Evolutionary conservation across 2,113 vertebrate species (phyloP).

Genomic region (Falco punctatus): DNA sequence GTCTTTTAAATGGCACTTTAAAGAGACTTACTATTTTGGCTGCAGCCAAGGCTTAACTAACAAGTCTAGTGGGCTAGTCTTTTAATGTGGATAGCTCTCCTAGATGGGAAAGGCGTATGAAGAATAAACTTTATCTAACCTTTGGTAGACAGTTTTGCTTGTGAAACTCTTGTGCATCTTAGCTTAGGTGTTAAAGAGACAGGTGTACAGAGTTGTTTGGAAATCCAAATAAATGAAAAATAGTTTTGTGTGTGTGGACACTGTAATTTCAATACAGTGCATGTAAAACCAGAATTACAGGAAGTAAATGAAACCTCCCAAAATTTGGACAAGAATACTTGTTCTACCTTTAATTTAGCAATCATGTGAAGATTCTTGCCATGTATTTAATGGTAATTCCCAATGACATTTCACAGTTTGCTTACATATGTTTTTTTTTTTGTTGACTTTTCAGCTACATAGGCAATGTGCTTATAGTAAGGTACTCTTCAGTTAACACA

Average conservation of each 20-base stretch:
- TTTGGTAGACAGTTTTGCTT: neutral
- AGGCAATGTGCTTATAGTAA: neutral
- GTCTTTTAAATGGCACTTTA: neutral
- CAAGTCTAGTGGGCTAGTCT: neutral
- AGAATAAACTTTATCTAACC: neutral
- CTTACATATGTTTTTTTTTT: neutral
- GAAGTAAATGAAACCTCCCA: neutral
- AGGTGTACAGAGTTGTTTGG: neutral
- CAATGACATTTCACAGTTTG: neutral
- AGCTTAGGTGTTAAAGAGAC: neutral
- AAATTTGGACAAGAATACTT: neutral
- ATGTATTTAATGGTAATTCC: neutral
- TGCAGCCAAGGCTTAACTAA: neutral
- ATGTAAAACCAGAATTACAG: neutral
- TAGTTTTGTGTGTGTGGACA: rapidly evolving
- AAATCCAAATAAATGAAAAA: neutral
- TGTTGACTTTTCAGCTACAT: neutral
- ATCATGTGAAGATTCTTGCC: neutral
- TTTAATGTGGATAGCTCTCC: neutral
- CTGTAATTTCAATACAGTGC: neutral
- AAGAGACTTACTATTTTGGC: neutral
- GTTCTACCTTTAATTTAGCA: neutral
- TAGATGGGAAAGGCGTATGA: neutral
- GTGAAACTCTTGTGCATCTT: neutral
- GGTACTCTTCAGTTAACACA: neutral